These are phyloP conservation scores for Pseudonaja textilis DNA, from an alignment of 2,113 vertebrate species.

Conservation along the genomic window DNA sequence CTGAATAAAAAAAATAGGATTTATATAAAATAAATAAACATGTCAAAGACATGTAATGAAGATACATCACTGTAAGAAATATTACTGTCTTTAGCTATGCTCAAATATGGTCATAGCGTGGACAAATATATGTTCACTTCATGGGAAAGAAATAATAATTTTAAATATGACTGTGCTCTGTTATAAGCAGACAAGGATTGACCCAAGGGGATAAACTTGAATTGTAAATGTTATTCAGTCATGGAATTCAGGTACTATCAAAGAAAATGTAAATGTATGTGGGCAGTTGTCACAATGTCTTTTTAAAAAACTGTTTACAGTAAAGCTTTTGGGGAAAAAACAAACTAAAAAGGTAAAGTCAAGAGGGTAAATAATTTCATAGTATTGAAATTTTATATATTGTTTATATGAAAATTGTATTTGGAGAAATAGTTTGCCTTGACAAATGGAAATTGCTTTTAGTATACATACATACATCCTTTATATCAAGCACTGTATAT, in stretches of 20 bases:
- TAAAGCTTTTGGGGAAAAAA: not conserved
- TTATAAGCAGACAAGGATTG: not conserved
- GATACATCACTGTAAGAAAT: not conserved
- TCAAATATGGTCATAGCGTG: not conserved
- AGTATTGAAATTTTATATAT: not conserved
- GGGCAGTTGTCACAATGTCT: not conserved
- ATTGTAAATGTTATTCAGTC: not conserved
- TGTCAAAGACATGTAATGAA: not conserved
- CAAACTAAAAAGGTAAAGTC: not conserved
- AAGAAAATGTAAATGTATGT: not conserved
- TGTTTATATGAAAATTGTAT: not conserved
- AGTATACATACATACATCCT: not conserved
- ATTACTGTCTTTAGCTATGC: not conserved
- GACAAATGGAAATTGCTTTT: not conserved
- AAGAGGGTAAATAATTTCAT: not conserved
- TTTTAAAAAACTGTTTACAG: not conserved
- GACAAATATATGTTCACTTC: not conserved
- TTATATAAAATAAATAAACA: not conserved
- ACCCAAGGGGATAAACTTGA: not conserved
- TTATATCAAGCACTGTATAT: not conserved
- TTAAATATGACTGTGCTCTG: not conserved
- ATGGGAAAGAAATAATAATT: not conserved
- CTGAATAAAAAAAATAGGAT: not conserved
- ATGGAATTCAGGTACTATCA: not conserved
- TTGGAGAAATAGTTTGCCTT: not conserved